Conservation (phyloP, 2,113 vertebrate species). For the Pholis gunnellus region DNA sequence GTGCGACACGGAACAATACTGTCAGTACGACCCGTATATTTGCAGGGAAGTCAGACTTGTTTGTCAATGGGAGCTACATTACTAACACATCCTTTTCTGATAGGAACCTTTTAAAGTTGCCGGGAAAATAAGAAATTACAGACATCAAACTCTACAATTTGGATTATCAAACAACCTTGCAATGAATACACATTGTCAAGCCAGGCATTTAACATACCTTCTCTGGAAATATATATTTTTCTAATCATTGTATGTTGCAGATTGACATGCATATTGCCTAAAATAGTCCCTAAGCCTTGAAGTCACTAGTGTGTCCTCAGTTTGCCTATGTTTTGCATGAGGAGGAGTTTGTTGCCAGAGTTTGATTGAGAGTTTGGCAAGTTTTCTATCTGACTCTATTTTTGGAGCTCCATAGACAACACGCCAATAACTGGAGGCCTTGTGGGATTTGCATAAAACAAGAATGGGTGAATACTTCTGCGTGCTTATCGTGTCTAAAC, state of each 20-base stretch:
- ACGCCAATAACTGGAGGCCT: conserved; percentile 73
- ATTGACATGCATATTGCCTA: conserved; percentile 38
- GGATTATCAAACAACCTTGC: neutral
- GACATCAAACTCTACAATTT: conserved; percentile 1
- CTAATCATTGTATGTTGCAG: conserved; percentile 33
- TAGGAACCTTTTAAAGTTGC: conserved; percentile 1
- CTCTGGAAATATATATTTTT: conserved; percentile 25
- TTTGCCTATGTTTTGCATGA: conserved; percentile 65
- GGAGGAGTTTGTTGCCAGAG: conserved; percentile 70
- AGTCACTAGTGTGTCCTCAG: conserved; percentile 70
- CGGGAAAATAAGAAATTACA: neutral
- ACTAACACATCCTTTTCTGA: neutral
- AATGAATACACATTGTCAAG: neutral
- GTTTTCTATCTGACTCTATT: conserved; percentile 71
- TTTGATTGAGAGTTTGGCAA: conserved; percentile 80
- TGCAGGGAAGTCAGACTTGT: neutral
- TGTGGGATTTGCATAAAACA: conserved; percentile 69
- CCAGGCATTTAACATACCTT: conserved; percentile 19
- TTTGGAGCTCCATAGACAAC: conserved; percentile 68
- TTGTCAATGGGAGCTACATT: neutral
- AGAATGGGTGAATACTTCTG: conserved; percentile 62
- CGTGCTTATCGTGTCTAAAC: conserved; percentile 63
- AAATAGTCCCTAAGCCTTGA: conserved; percentile 61
- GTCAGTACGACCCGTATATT: neutral
- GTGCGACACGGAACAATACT: neutral